These are phyloP conservation scores for Falcunculus frontatus DNA, from an alignment of 2,113 vertebrate species.

Conservation along the genomic window DNA sequence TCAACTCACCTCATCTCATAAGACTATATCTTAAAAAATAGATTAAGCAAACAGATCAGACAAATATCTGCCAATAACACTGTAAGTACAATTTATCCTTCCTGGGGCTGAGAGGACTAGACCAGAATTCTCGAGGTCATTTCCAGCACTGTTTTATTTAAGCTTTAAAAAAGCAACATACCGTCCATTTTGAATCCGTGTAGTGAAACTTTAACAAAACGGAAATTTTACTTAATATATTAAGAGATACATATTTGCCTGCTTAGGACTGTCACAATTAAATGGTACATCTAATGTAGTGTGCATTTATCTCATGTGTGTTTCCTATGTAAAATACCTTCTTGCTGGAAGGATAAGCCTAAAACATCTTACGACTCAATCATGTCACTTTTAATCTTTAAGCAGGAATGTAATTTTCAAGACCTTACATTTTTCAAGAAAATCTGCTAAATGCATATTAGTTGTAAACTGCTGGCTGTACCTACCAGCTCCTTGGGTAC, in stretches of 20 bases:
- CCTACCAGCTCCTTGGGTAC: neutral
- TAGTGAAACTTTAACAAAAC: neutral
- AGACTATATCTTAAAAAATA: neutral
- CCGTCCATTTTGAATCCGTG: neutral
- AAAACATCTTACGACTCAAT: neutral
- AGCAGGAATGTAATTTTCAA: neutral
- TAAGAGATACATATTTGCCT: neutral
- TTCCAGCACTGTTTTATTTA: neutral
- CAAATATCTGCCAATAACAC: neutral
- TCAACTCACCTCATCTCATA: neutral
- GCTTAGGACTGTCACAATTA: neutral
- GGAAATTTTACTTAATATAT: neutral
- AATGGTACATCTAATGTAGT: neutral
- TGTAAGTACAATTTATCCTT: slow-evolving; percentile 3
- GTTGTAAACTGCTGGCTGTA: neutral
- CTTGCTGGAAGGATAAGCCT: neutral
- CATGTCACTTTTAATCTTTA: neutral
- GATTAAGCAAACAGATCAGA: slow-evolving; percentile 46
- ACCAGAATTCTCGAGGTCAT: neutral
- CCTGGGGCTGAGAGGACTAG: neutral
- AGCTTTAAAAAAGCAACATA: neutral
- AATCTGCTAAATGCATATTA: neutral
- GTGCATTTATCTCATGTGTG: neutral
- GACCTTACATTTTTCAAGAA: neutral
- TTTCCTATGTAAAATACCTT: neutral